Conservation (phyloP, 2,797 vertebrate species). For the Carcharodon carcharias region DNA sequence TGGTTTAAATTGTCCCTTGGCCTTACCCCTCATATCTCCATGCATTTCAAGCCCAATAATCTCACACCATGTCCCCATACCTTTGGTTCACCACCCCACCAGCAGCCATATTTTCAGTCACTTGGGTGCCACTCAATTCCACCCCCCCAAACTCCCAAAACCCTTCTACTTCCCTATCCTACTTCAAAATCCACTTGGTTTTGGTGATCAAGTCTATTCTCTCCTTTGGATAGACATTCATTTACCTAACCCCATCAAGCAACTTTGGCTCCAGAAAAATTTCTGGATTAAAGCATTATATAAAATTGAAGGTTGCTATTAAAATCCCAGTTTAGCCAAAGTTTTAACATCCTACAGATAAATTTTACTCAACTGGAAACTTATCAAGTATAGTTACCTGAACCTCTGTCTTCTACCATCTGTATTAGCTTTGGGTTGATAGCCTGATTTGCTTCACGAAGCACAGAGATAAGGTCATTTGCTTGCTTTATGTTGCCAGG, state of each 20-base stretch:
- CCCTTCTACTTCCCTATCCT: too few species aligned
- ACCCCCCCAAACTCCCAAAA: too few species aligned
- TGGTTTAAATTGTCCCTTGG: neutral
- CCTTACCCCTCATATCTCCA: neutral
- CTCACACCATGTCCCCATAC: neutral
- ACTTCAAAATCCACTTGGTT: too few species aligned
- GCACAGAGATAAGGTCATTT: constrained; percentile 93
- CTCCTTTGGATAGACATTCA: neutral
- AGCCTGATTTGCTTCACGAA: constrained; percentile 95
- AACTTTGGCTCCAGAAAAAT: neutral
- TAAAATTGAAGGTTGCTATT: neutral
- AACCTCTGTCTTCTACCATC: constrained; percentile 88
- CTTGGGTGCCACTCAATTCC: too few species aligned
- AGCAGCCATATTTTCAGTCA: neutral
- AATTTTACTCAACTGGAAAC: neutral
- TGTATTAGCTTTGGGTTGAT: constrained; percentile 96
- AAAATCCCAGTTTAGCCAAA: neutral
- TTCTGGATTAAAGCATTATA: neutral
- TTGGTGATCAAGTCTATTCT: neutral
- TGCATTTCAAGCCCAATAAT: neutral
- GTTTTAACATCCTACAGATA: neutral
- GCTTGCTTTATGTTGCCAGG: constrained; percentile 98
- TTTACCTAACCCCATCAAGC: neutral
- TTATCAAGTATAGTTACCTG: constrained; percentile 65
- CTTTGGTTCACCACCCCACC: neutral